phyloP scores from a whole-genome alignment of 2,797 vertebrate species.

The Clarias pachynema region DNA sequence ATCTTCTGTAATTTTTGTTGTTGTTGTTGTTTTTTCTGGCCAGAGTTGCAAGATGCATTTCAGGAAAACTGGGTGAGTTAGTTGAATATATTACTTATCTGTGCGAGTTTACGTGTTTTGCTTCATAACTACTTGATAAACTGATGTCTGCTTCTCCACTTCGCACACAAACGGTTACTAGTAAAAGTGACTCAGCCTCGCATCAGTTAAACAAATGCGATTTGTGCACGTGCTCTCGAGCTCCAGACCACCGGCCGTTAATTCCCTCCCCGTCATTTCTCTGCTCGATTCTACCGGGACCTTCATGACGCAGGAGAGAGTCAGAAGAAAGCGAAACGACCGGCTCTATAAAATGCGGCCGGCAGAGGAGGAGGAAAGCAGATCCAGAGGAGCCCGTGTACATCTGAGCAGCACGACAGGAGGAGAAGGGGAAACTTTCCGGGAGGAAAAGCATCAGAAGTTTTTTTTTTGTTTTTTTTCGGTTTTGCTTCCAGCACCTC shows the following conservation, averaged over 20 bases:
- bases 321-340: constrained; percentile 22
- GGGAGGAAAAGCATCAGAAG: background rate
- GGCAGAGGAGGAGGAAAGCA: constrained; percentile 6
- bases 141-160: background rate
- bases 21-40: background rate
- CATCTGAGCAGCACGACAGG: background rate
- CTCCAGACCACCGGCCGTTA: constrained; percentile 43
- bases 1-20: too few species aligned
- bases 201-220: constrained; percentile 28
- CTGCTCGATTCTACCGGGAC: constrained; percentile 34
- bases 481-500: constrained; percentile 24
- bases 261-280: constrained; percentile 19
- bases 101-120: background rate
- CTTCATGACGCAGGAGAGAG: constrained; percentile 47
- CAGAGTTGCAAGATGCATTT: background rate
- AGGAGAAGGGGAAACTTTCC: background rate
- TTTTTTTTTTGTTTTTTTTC: background rate
- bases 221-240: constrained; percentile 27
- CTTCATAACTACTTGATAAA: background rate
- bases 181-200: constrained; percentile 36
- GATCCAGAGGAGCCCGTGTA: background rate
- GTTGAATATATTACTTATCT: background rate
- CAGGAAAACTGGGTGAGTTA: background rate
- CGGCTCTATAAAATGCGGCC: constrained; percentile 48
- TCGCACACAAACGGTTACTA: background rate